Conservation (phyloP, 2,797 vertebrate species). For the Fratercula arctica region DNA sequence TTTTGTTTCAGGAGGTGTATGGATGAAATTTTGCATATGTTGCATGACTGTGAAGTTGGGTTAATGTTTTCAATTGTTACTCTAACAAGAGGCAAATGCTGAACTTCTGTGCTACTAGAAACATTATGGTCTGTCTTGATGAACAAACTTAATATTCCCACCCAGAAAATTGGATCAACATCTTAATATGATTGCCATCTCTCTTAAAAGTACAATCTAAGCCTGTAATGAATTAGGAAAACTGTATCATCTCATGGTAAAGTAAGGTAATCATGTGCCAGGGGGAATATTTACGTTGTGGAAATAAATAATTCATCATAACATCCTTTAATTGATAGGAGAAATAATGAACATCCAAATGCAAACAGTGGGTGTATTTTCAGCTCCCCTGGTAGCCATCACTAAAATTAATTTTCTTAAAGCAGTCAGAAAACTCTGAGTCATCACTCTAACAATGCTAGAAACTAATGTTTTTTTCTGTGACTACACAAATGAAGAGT, state of each 20-base stretch:
- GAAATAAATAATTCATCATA: background rate
- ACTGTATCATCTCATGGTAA: background rate
- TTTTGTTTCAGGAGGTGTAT: slow-evolving; percentile 60
- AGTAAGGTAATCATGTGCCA: background rate
- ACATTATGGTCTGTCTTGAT: background rate
- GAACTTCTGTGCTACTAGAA: slow-evolving; percentile 32
- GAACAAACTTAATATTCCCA: background rate
- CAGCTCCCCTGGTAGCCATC: background rate
- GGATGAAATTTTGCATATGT: slow-evolving; percentile 66
- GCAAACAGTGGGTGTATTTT: background rate
- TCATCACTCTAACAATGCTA: background rate
- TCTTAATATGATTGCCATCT: background rate
- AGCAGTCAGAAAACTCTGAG: background rate
- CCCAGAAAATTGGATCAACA: background rate
- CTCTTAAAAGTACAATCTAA: background rate
- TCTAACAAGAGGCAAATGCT: slow-evolving; percentile 59
- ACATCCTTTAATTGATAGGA: background rate
- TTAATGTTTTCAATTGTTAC: slow-evolving; percentile 62
- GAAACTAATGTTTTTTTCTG: background rate
- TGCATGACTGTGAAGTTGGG: background rate
- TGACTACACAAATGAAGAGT: background rate
- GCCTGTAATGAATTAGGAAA: background rate
- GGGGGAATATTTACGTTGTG: background rate
- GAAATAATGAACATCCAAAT: slow-evolving; percentile 1
- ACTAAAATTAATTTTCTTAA: background rate